phyloP scores from a whole-genome alignment of 2,888 invertebrate species.

The Blera fallax region DNA sequence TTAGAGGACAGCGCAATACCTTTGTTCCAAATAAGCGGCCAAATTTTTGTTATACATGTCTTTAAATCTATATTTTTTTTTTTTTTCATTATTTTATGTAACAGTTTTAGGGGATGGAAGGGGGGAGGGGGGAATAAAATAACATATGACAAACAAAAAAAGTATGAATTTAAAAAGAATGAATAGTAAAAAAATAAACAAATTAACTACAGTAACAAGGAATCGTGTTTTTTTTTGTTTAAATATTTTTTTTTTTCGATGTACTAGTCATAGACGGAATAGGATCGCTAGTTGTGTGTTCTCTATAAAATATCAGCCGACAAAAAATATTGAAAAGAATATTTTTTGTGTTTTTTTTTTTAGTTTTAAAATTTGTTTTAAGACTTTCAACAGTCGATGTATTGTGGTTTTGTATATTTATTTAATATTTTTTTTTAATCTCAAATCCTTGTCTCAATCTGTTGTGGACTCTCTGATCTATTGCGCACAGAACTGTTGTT shows the following conservation, averaged over 20 bases:
- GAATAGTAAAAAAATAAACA: not conserved
- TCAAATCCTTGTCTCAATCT: slow-evolving; percentile 82
- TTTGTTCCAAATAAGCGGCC: too few relatives aligned
- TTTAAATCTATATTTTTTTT: not conserved
- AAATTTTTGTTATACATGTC: too few relatives aligned
- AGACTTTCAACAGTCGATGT: not conserved
- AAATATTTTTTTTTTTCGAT: slow-evolving; percentile 1
- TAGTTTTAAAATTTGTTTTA: not conserved
- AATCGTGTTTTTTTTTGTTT: not conserved
- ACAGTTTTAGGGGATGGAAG: not conserved
- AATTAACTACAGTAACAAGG: not conserved
- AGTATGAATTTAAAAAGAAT: not conserved
- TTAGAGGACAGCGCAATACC: not conserved
- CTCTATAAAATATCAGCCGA: not conserved
- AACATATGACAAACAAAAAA: too few relatives aligned
- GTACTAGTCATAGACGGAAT: slow-evolving; percentile 7
- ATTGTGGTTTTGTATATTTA: too few relatives aligned
- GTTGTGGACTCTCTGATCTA: slow-evolving; percentile 83
- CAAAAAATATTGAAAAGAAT: not conserved
- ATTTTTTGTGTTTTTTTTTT: not conserved
- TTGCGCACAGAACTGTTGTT: slow-evolving; percentile 82
- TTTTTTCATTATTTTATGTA: not conserved
- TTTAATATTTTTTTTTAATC: slow-evolving; percentile 73
- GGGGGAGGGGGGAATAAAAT: too few relatives aligned
- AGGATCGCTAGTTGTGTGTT: not conserved